Evolutionary conservation across 92 coral and sea anemone species (phyloP).

Genomic region (Paramuricea clavata): DNA sequence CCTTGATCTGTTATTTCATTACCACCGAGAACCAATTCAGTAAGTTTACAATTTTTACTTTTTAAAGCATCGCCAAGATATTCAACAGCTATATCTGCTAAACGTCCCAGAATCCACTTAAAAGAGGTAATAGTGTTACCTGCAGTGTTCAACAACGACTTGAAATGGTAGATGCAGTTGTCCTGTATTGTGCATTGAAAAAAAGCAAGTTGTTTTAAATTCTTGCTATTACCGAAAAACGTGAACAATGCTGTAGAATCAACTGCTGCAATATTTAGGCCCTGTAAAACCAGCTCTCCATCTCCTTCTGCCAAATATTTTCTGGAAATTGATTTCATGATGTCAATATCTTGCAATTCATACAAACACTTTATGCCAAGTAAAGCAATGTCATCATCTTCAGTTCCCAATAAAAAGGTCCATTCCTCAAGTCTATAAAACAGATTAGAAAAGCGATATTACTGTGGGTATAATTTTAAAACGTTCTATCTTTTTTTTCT

Average conservation of each 20-base stretch:
- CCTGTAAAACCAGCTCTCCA: too few relatives aligned
- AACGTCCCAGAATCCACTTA: too few relatives aligned
- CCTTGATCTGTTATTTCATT: too few relatives aligned
- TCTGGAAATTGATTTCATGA: background rate
- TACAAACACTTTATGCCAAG: too few relatives aligned
- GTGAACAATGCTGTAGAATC: background rate
- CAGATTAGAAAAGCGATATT: background rate
- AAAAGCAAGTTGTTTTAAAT: background rate
- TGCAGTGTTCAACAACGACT: background rate
- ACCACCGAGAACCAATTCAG: too few relatives aligned
- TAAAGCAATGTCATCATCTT: background rate
- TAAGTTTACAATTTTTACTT: too few relatives aligned
- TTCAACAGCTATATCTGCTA: background rate
- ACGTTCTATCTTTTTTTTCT: too few relatives aligned
- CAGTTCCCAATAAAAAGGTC: background rate
- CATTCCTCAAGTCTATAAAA: slow-evolving; percentile 8
- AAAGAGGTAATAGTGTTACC: too few relatives aligned
- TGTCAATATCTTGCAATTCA: too few relatives aligned
- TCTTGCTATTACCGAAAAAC: background rate
- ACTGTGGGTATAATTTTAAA: too few relatives aligned
- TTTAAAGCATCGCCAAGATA: too few relatives aligned
- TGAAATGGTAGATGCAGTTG: background rate
- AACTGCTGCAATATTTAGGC: background rate
- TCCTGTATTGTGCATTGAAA: background rate
- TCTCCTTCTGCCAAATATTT: too few relatives aligned